These are phyloP conservation scores for Cherax destructor DNA, from an alignment of 1,140 invertebrate species.

Conservation along the genomic window DNA sequence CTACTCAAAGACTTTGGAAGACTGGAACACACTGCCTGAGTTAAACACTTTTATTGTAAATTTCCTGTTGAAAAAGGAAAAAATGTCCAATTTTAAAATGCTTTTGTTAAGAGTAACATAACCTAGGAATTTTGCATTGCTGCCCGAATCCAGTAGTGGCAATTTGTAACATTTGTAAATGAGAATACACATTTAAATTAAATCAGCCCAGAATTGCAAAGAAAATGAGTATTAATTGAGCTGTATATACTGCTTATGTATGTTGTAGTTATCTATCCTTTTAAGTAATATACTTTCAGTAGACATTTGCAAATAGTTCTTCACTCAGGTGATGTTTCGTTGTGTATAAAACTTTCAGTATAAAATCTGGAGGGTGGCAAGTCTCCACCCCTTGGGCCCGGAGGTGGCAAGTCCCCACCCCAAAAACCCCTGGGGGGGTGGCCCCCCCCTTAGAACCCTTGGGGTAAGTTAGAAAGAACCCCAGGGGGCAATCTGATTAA, in stretches of 20 bases:
- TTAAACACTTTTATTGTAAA: constrained; percentile 26
- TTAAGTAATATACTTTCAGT: neutral
- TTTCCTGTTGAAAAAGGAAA: neutral
- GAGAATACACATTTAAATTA: neutral
- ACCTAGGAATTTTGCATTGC: neutral
- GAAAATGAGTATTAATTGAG: neutral
- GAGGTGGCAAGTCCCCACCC: too few species aligned
- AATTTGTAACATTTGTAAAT: neutral
- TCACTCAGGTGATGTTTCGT: constrained; percentile 26
- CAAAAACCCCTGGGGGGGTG: too few species aligned
- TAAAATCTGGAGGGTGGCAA: constrained; percentile 27
- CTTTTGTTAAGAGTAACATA: neutral
- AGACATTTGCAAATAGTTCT: constrained; percentile 6
- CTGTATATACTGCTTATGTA: neutral
- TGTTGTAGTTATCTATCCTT: neutral
- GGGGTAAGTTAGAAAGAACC: too few species aligned
- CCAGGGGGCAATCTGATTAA: too few species aligned
- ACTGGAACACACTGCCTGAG: constrained; percentile 26
- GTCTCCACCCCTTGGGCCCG: too few species aligned
- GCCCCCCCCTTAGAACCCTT: too few species aligned
- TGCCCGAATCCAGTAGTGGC: neutral
- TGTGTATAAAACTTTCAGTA: constrained; percentile 60
- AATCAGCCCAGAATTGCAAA: neutral
- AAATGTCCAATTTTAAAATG: neutral
- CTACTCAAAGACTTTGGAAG: constrained; percentile 7